phyloP scores from a whole-genome alignment of 2,797 vertebrate species.

The Acanthurus tractus region DNA sequence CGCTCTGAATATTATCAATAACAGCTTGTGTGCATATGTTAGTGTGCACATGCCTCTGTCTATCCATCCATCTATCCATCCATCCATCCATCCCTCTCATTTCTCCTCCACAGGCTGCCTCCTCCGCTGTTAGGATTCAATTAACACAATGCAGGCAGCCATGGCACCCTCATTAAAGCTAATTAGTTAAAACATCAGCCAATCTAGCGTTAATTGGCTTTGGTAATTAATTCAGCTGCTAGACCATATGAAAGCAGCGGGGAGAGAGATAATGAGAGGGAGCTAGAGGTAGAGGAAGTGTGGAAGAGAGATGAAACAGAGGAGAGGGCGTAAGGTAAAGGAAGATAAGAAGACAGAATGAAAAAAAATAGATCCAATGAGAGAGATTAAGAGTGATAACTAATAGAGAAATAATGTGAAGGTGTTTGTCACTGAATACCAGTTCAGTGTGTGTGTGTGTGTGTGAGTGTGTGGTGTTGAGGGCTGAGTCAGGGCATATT shows the following conservation, averaged over 20 bases:
- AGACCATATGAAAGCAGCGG: slow-evolving; percentile 88
- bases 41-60: slow-evolving; percentile 40
- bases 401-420: slow-evolving; percentile 3
- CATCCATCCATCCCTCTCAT: slow-evolving; percentile 78
- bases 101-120: slow-evolving; percentile 82
- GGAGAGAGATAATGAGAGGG: slow-evolving; percentile 80
- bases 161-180: slow-evolving; percentile 97
- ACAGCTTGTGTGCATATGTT: slow-evolving; percentile 36
- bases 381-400: slow-evolving; percentile 26
- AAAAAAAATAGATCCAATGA: slow-evolving; percentile 23
- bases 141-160: slow-evolving; percentile 95
- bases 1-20: slow-evolving; percentile 72
- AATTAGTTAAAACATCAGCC: slow-evolving; percentile 99
- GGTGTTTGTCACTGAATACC: neutral
- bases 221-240: slow-evolving; percentile 99
- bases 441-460: neutral
- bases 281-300: slow-evolving; percentile 22
- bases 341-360: slow-evolving; percentile 28
- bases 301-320: slow-evolving; percentile 32
- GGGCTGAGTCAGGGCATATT: slow-evolving; percentile 59
- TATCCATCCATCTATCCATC: slow-evolving; percentile 72
- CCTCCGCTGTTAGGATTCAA: slow-evolving; percentile 93
- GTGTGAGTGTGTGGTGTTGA: slow-evolving; percentile 16
- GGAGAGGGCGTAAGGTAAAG: slow-evolving; percentile 18
- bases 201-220: slow-evolving; percentile 99